Base-by-base conservation (phyloP, 2,113 vertebrate species). In the Elachura formosa region DNA sequence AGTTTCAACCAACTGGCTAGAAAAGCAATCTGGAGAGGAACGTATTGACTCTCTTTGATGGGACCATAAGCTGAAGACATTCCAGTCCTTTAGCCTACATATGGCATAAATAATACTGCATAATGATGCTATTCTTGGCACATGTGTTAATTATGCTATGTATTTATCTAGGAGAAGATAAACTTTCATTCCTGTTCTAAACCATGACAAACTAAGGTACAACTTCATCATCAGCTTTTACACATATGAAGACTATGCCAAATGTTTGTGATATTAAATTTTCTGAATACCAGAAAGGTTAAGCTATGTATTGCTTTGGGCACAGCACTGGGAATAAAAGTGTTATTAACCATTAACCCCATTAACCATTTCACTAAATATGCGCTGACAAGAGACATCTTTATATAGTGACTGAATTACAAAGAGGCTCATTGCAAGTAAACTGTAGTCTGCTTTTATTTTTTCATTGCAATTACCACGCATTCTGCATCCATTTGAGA, bases 321-420 rank as follows among this genome's bases (percentile, higher is more conserved):
- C 40, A 91, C 11, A 74, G 41, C 63, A 54, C 25, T 56, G 45
- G 38, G 41, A 90, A 54, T 88, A 92, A 71, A 86, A 91, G 52
- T 26, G 23, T 51, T 84, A 74, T 34, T 82, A 75, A 82, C 69
- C 61, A 89, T 89, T 89, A 95, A 75, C 55, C 51, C 76, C 82
- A 62, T 77, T 84, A 90, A 74, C 51, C 21, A 43, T 81, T 89
- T 89, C 87, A 94, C 55, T 74, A 83, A 87, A 94, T 90, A 76
- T 92, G 25, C 25, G 74, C 29, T 69, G 72, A 86, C 33, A 19
- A 13, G 78, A 88, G 63, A 86, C 94, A 94, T 89, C 68, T 89
- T 93, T 89, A 93, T 78, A 81, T 74, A 92, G 64, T 90, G 61
- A 77, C 34, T 87, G 84, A 71, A 81, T n/a, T 87, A 63, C 56